A percentile compares a stretch with the other conserved stretches of the same genome.
Conservation (phyloP, 2,113 vertebrate species). For the Siniperca chuatsi region DNA sequence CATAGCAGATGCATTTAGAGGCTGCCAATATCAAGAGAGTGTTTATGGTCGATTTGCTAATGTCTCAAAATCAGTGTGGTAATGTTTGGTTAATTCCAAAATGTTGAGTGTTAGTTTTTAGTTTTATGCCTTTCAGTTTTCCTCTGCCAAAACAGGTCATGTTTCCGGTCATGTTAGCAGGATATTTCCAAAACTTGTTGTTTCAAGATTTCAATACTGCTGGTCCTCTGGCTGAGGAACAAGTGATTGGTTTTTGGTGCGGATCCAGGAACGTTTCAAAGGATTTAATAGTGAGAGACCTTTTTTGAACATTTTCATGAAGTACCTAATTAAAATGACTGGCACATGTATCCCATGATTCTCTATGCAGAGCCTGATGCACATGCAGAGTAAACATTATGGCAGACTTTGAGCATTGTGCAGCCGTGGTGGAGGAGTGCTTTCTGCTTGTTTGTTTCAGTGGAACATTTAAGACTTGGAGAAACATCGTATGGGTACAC, state of each 20-base stretch:
- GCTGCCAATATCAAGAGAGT: neutral
- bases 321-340: slow-evolving; percentile 17
- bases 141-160: neutral
- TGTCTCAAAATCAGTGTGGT: neutral
- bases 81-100: neutral
- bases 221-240: neutral
- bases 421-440: neutral
- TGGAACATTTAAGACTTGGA: neutral
- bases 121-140: too few relatives aligned
- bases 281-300: neutral
- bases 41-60: neutral
- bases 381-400: neutral
- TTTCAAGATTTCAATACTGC: neutral
- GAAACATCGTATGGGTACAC: neutral
- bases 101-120: neutral
- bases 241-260: neutral
- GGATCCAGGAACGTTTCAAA: neutral
- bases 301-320: slow-evolving; percentile 11
- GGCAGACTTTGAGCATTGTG: neutral
- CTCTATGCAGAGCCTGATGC: neutral
- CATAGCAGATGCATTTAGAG: neutral
- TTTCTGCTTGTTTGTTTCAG: slow-evolving; percentile 15
- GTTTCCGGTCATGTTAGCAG: neutral
- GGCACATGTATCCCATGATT: neutral
- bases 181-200: neutral